phyloP scores from a whole-genome alignment of 2,797 vertebrate genomes.

The Oceanodroma leucorhoa region DNA sequence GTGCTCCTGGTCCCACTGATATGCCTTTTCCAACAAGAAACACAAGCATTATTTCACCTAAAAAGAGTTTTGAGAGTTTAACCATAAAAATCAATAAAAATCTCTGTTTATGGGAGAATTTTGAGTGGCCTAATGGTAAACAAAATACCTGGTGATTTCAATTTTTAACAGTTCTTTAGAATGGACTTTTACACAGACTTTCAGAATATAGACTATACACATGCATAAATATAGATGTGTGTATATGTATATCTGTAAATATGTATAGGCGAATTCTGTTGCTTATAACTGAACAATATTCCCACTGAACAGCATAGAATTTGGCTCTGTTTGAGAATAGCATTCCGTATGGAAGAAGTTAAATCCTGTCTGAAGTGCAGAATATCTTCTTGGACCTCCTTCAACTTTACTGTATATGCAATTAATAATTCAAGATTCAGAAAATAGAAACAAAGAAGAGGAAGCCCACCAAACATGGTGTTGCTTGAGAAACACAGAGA shows the following conservation, averaged over 20 bases:
- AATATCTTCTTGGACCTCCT: not conserved
- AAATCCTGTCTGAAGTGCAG: not conserved
- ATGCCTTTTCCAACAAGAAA: not conserved
- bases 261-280: not conserved
- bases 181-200: not conserved
- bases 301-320: not conserved
- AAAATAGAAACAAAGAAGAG: constrained; percentile 26
- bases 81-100: not conserved
- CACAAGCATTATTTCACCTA: not conserved
- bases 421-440: not conserved
- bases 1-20: not conserved
- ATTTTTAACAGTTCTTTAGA: not conserved
- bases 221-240: not conserved
- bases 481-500: not conserved
- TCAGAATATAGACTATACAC: not conserved
- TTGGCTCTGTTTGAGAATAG: not conserved
- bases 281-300: not conserved
- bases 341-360: not conserved
- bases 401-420: not conserved
- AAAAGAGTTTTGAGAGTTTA: not conserved
- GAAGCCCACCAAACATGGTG: constrained; percentile 15
- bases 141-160: not conserved
- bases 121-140: not conserved
- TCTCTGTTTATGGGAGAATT: not conserved
- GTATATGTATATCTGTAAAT: not conserved